Evolutionary conservation across 1,140 invertebrate species (phyloP), one percentile per base, ranked within the genome.

Genomic region (Drosophila sp.): DNA sequence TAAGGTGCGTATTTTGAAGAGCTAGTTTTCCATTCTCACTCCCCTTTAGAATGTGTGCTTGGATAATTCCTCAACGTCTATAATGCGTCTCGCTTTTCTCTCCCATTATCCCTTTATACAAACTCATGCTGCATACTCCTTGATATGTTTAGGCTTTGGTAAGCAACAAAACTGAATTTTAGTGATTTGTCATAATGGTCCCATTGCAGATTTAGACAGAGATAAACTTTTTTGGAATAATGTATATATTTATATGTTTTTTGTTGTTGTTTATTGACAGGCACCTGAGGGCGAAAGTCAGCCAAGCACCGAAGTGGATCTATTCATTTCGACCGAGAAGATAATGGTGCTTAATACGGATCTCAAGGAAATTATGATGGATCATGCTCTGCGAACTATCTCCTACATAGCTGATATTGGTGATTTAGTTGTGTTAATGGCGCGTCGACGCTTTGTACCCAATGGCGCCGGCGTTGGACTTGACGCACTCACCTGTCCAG

Each of bases 341-440:
- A 99, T 99, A 76, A 99, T 99, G 99, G 99, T 99, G 57, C 94
- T 99, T 18, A 99, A 99, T 92, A 99, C 98, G 4, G 98, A 99
- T 93, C 93, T 99, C 25, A 99, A 99, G 93, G 99, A 99, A 93
- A 99, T 99, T 41, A 99, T 99, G 98, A 99, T 99, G 99, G 99
- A 99, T 92, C 99, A 99, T 92, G 97, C 98, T 0, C 92, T 99
- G 41, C 94, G 98, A 67, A 99, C 99, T 6, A 99, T 99, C 90
- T 99, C 97, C 1, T 99, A 99, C 80, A 99, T 99, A 70, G 99
- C 99, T 9, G 99, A 99, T 92, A 99, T 99, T 78, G 99, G 98
- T 1, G 98, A 99, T 91, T 93, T 99, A 50, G 97, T 99, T 5
- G 99, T 99, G 2, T 92, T 99, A 43, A 99, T 99, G 98, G 99